phyloP scores from a whole-genome alignment of 2,888 invertebrate species.

The Heteromurus nitidus region DNA sequence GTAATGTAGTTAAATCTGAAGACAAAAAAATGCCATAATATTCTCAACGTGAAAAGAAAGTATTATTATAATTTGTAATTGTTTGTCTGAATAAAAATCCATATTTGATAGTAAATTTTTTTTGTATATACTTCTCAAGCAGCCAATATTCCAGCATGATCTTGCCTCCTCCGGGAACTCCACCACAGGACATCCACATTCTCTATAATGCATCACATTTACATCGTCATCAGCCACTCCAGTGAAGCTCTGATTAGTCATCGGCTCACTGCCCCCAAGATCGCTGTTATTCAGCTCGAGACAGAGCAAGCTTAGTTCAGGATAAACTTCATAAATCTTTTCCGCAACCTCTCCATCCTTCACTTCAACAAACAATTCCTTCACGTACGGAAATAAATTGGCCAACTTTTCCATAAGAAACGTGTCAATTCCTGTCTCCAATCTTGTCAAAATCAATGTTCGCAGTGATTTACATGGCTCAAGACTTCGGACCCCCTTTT shows the following conservation, averaged over 20 bases:
- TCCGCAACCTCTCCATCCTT: constrained; percentile 41
- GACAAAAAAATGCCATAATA: background rate
- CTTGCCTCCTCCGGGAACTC: constrained; percentile 47
- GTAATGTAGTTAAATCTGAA: constrained; percentile 52
- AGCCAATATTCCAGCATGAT: constrained; percentile 46
- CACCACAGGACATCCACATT: constrained; percentile 47
- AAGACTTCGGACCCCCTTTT: background rate
- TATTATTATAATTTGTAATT: background rate
- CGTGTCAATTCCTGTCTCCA: constrained; percentile 29
- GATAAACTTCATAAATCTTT: constrained; percentile 57
- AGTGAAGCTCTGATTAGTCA: constrained; percentile 60
- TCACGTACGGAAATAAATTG: constrained; percentile 55
- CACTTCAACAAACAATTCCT: constrained; percentile 60
- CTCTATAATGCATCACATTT: background rate
- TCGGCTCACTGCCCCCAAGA: background rate
- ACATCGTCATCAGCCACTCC: constrained; percentile 53
- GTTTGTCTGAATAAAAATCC: background rate
- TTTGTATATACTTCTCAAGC: constrained; percentile 37
- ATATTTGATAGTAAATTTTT: background rate
- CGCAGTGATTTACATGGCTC: constrained; percentile 27
- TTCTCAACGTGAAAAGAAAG: constrained; percentile 21
- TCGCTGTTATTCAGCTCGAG: constrained; percentile 45
- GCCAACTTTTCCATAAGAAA: constrained; percentile 47
- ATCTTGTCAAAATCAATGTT: constrained; percentile 57
- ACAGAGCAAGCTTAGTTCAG: constrained; percentile 43